Base-by-base conservation (phyloP, 2,113 vertebrate species). In the Brachypteracias leptosomus region DNA sequence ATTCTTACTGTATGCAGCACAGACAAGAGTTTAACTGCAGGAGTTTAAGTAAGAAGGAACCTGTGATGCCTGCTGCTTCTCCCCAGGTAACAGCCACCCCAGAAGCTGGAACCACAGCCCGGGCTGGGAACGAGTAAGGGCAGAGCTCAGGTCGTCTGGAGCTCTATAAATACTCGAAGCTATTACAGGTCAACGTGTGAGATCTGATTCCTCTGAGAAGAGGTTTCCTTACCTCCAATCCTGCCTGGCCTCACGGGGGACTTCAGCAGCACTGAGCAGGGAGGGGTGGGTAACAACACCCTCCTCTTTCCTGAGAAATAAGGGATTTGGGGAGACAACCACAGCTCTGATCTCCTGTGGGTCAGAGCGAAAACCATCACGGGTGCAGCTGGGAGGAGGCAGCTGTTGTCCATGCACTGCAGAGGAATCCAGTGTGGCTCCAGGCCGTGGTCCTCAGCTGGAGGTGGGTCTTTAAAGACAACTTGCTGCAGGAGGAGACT, bases 331-430 rank as follows among this genome's bases (percentile, higher is more conserved):
- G 62, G 26, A 85, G 54, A 65, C 40, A 8, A n/a, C 42, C 38
- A 20, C 13, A 89, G 57, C 52, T 57, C 70, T 35, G 6, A 9
- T 51, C 46, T 19, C 3, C 1, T 2, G 6, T 17, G 31, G 47
- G 36, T 70, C 57, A 46, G 38, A 71, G 31, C 24, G 49, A 67
- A 12, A 42, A 17, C 40, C 71, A 46, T 21, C 14, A 5, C 0
- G 0, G 4, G 15, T 20, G 49, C 9, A 61, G 78, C 78, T 59
- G 38, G 24, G 26, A 54, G 66, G 58, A 66, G 40, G 36, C 25
- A 31, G 18, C 55, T 26, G 44, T 11, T n/a, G n/a, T 52, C 18
- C 62, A 15, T 0, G 0, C 35, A 10, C 20, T 0, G 0, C 19
- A 26, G 11, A 67, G 38, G 40, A 28, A 13, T 70, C 58, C 26